Evolutionary conservation across 2,888 invertebrate genomes (phyloP).

Genomic region (Phortica magna): DNA sequence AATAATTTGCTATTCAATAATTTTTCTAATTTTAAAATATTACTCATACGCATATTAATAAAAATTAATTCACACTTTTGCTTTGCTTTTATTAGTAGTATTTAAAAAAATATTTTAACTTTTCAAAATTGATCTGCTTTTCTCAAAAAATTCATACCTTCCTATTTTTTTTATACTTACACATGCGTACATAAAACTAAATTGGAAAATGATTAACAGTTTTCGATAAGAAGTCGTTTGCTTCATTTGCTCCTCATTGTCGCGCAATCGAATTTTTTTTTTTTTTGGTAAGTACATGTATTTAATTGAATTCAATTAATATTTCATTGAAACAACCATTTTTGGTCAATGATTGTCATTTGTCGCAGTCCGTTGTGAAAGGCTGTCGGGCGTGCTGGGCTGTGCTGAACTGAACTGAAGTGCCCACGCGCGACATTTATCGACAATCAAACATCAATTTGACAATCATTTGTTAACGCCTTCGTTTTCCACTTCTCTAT

Average conservation of each 20-base stretch:
- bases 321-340: conserved; percentile 15
- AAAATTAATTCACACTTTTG: too few species aligned
- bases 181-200: background rate
- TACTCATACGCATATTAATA: too few species aligned
- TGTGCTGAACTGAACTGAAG: background rate
- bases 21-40: too few species aligned
- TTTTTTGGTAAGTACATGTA: conserved; percentile 16
- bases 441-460: background rate
- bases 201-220: background rate
- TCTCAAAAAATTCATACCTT: too few species aligned
- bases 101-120: too few species aligned
- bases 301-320: conserved; percentile 22
- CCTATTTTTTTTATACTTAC: too few species aligned
- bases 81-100: too few species aligned
- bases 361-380: background rate
- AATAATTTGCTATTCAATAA: too few species aligned
- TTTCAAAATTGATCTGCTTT: too few species aligned
- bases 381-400: background rate
- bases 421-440: conserved; percentile 4
- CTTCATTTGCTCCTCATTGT: background rate
- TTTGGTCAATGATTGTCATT: background rate
- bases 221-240: background rate
- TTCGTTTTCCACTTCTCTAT: background rate
- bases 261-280: background rate
- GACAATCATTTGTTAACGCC: conserved; percentile 9